Evolutionary conservation across 2,113 vertebrate species (phyloP).

Genomic region (Trinectes maculatus): DNA sequence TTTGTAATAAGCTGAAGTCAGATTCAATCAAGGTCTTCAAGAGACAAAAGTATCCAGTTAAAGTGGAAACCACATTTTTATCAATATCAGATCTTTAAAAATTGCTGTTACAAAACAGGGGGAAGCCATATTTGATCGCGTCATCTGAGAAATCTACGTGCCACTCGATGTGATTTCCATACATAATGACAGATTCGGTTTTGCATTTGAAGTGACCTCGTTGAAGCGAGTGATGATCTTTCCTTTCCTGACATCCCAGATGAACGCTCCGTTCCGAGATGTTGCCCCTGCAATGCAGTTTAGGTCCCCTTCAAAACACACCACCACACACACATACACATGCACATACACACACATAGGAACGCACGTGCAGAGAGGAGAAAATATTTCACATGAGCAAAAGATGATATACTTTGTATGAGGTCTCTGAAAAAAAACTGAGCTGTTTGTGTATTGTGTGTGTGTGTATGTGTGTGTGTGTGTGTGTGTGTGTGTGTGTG

Average conservation of each 20-base stretch:
- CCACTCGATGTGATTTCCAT: no score
- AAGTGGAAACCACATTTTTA: no score
- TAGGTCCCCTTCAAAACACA: slow-evolving; percentile 85
- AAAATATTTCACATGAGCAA: neutral
- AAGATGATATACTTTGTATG: neutral
- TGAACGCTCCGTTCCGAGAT: slow-evolving; percentile 93
- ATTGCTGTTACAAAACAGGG: no score
- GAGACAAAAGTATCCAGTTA: no score
- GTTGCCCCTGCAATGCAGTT: slow-evolving; percentile 97
- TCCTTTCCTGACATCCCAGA: slow-evolving; percentile 94
- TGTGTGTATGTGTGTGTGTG: neutral
- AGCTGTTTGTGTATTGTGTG: neutral
- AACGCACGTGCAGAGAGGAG: no score
- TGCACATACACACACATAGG: slow-evolving; percentile 19
- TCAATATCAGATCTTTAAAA: no score
- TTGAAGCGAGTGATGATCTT: slow-evolving; percentile 95
- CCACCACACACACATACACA: slow-evolving; percentile 22
- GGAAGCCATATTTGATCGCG: no score
- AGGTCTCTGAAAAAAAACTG: no score
- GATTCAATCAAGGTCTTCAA: no score
- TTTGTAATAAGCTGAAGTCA: no score
- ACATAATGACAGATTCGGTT: no score
- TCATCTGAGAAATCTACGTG: no score
- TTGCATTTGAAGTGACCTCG: slow-evolving; percentile 82
- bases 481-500: neutral